A percentile compares a stretch with the other conserved stretches of the same genome.
Conservation (phyloP, 2,888 invertebrate species). For the Linyphia triangularis region DNA sequence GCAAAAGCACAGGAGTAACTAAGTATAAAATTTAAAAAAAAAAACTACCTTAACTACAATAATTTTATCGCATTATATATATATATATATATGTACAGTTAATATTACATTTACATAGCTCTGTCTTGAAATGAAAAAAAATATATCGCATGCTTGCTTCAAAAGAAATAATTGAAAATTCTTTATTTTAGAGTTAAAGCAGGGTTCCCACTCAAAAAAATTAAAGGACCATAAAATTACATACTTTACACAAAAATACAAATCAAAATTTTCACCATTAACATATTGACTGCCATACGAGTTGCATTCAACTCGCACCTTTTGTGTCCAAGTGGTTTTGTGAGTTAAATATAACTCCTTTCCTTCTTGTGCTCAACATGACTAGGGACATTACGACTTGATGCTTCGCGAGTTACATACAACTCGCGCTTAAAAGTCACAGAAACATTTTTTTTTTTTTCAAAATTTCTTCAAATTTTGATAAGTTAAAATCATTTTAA, state of each 20-base stretch:
- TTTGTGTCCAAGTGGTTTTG: too few relatives aligned
- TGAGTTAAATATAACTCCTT: too few relatives aligned
- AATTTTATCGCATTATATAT: not conserved
- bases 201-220: not conserved
- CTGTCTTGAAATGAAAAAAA: not conserved
- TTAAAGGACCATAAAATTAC: not conserved
- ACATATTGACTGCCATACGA: too few relatives aligned
- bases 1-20: not conserved
- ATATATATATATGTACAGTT: not conserved
- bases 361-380: too few relatives aligned
- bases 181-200: not conserved
- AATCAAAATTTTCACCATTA: not conserved
- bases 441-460: too few relatives aligned
- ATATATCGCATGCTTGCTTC: not conserved
- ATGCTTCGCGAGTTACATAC: too few relatives aligned
- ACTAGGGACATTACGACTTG: too few relatives aligned
- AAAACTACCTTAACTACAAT: not conserved
- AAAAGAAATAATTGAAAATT: not conserved
- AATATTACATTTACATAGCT: not conserved
- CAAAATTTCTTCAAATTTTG: too few relatives aligned
- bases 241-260: not conserved
- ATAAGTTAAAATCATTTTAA: too few relatives aligned
- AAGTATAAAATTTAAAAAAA: not conserved
- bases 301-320: too few relatives aligned
- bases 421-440: too few relatives aligned